A percentile compares a stretch with the other conserved stretches of the same genome.
These are phyloP conservation scores for Agelas oroides DNA, from an alignment of 37 sponge, comb jelly and placozoan genomes.

Conservation along the genomic window DNA sequence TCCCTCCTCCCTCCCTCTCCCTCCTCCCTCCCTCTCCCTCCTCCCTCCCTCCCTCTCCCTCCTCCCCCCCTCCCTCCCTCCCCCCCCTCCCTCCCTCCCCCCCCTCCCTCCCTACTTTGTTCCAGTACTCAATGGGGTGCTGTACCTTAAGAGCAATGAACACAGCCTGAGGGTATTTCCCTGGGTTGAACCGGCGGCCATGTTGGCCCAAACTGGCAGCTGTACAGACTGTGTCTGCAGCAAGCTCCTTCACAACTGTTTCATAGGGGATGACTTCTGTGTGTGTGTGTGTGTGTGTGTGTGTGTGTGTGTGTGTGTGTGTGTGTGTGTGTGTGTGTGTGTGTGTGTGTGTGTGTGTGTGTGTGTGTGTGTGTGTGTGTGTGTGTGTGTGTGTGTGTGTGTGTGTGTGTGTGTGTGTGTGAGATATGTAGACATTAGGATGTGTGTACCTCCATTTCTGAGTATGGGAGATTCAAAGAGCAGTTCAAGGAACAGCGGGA, in stretches of 20 bases:
- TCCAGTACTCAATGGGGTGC: too few species aligned
- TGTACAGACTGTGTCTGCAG: slow-evolving; percentile 60
- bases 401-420: background rate
- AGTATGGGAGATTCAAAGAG: slow-evolving; percentile 86
- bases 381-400: background rate
- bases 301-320: slow-evolving; percentile 1
- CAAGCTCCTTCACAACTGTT: slow-evolving; percentile 64
- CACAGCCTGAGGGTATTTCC: slow-evolving; percentile 50
- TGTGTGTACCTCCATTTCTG: slow-evolving; percentile 72
- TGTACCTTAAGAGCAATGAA: slow-evolving; percentile 65
- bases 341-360: slow-evolving; percentile 19
- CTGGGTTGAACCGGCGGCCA: slow-evolving; percentile 34
- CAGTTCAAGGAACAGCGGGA: slow-evolving; percentile 73
- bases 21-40: too few species aligned
- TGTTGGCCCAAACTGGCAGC: slow-evolving; percentile 45
- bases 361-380: slow-evolving; percentile 10
- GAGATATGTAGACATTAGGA: too few species aligned
- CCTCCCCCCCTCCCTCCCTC: too few species aligned
- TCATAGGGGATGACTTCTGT: slow-evolving; percentile 76
- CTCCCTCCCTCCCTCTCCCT: too few species aligned
- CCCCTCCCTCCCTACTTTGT: too few species aligned
- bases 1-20: too few species aligned
- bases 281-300: background rate
- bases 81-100: too few species aligned
- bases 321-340: slow-evolving; percentile 56